A percentile compares a stretch with the other conserved stretches of the same genome.
These are phyloP conservation scores for Alviniconcha marisindica DNA, from an alignment of 1,140 invertebrate species.

Conservation along the genomic window DNA sequence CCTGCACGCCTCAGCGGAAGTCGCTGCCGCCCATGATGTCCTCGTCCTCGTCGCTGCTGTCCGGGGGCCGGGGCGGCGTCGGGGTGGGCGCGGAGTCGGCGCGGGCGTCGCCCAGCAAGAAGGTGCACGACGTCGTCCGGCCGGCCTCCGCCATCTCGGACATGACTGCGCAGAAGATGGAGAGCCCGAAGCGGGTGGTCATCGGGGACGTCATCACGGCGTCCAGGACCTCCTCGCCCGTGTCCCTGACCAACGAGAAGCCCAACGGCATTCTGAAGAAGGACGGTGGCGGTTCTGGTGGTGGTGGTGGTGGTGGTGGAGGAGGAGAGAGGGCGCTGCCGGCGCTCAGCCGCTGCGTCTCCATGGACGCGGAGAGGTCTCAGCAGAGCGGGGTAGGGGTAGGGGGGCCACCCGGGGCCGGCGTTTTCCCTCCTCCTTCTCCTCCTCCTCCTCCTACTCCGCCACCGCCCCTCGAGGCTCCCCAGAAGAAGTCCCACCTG, in stretches of 20 bases:
- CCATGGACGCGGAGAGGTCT: constrained; percentile 34
- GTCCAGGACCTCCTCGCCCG: constrained; percentile 32
- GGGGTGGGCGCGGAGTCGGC: too few species aligned
- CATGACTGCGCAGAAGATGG: constrained; percentile 46
- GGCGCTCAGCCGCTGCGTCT: constrained; percentile 16
- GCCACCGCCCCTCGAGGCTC: background rate
- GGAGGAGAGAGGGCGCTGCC: background rate
- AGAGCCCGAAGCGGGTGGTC: constrained; percentile 48
- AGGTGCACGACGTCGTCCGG: constrained; percentile 32
- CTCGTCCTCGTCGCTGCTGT: background rate
- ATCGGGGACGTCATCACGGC: constrained; percentile 50
- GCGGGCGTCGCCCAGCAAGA: constrained; percentile 32
- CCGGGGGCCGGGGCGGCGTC: background rate
- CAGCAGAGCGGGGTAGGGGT: constrained; percentile 14
- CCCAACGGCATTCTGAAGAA: constrained; percentile 50
- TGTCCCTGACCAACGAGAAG: constrained; percentile 40
- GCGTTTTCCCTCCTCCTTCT: background rate
- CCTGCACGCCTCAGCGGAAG: constrained; percentile 18
- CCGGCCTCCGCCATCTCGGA: constrained; percentile 48
- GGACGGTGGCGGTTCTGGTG: constrained; percentile 33
- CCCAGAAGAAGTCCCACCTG: constrained; percentile 35
- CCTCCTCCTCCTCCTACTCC: constrained; percentile 17
- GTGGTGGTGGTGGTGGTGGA: background rate
- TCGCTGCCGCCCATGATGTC: background rate
- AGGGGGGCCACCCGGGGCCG: too few species aligned